Evolutionary conservation across 2,797 vertebrate genomes (phyloP).

Genomic region (Chaenodraco wilsoni): DNA sequence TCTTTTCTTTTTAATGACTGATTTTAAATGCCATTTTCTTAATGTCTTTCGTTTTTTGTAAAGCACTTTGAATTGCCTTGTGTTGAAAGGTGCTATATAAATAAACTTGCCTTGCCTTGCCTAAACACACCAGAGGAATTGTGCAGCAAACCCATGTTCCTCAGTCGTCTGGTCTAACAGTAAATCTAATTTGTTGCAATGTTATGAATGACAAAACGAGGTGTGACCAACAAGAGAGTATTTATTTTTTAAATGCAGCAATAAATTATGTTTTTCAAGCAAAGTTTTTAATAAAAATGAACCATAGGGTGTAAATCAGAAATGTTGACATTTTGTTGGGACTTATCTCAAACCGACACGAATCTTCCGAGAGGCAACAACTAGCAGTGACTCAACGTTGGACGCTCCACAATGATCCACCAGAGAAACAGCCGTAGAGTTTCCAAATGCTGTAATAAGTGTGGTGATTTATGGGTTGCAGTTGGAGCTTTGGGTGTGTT

Average conservation of each 20-base stretch:
- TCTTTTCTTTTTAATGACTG: too few species aligned
- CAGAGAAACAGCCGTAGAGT: constrained; percentile 17
- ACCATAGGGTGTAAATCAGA: neutral
- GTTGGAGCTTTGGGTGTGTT: constrained; percentile 24
- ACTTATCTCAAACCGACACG: constrained; percentile 9
- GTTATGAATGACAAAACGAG: constrained; percentile 8
- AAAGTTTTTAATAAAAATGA: neutral
- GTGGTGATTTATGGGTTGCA: constrained; percentile 39
- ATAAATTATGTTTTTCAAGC: constrained; percentile 9
- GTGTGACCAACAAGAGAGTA: constrained; percentile 5
- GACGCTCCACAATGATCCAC: constrained; percentile 26
- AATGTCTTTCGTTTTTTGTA: too few species aligned
- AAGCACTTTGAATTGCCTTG: too few species aligned
- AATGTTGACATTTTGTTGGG: constrained; percentile 18
- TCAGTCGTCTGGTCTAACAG: neutral
- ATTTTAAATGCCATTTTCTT: too few species aligned
- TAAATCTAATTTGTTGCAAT: neutral
- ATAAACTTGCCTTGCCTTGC: too few species aligned
- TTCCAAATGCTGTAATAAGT: constrained; percentile 24
- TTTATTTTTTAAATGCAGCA: neutral
- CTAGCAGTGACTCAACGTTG: constrained; percentile 31
- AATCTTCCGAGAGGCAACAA: constrained; percentile 34
- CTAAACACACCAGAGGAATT: neutral
- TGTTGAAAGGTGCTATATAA: too few species aligned
- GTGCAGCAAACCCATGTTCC: neutral